Percentiles rank a stretch among this genome's conserved stretches.
These are phyloP conservation scores for Synergus gifuensis DNA, from an alignment of 2,888 invertebrate species.

Conservation along the genomic window DNA sequence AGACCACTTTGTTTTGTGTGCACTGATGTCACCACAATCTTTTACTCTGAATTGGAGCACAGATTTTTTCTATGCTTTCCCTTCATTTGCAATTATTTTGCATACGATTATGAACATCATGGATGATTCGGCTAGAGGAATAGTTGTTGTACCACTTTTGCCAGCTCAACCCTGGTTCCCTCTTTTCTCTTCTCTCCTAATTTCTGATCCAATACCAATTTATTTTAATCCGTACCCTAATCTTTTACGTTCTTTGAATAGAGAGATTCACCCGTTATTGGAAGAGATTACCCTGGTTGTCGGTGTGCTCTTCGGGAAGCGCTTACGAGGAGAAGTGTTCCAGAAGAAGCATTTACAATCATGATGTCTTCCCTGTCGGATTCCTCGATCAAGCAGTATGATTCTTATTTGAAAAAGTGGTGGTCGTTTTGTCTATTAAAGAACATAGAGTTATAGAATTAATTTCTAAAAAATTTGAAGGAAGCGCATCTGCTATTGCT, in stretches of 20 bases:
- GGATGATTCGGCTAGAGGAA: too few species aligned
- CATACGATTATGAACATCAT: neutral
- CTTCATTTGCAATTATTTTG: too few species aligned
- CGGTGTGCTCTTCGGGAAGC: conserved; percentile 31
- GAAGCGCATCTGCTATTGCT: conserved; percentile 34
- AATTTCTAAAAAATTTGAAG: neutral
- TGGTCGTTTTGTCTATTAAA: neutral
- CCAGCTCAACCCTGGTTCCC: too few species aligned
- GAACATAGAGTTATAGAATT: neutral
- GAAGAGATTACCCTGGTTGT: conserved; percentile 46
- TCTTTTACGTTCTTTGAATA: conserved; percentile 42
- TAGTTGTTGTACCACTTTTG: too few species aligned
- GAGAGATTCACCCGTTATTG: conserved; percentile 33
- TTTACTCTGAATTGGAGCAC: too few species aligned
- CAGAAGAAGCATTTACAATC: too few species aligned
- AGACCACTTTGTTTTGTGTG: too few species aligned
- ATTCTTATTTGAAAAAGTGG: conserved; percentile 9
- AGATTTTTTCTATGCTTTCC: too few species aligned
- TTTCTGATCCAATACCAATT: neutral
- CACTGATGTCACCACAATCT: too few species aligned
- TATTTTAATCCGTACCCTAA: conserved; percentile 29
- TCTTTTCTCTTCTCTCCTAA: too few species aligned
- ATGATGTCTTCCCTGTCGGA: conserved; percentile 10
- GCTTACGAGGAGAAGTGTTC: too few species aligned
- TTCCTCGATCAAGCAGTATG: neutral